These are phyloP conservation scores for Mustelus asterias DNA, from an alignment of 2,113 vertebrate genomes.

Conservation along the genomic window DNA sequence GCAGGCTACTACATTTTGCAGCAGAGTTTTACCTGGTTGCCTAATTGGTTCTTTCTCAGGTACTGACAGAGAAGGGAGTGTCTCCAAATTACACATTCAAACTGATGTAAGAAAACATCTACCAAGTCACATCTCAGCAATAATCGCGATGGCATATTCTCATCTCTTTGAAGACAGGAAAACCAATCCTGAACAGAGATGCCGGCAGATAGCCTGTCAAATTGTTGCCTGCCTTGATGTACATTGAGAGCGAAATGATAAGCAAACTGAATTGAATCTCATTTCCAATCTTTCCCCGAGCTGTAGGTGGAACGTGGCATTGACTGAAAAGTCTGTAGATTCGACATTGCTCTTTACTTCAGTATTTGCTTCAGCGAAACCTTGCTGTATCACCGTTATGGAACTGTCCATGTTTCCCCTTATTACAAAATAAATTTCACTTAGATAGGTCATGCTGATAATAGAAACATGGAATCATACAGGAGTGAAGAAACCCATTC, in stretches of 20 bases:
- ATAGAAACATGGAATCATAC: background rate
- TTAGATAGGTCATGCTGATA: background rate
- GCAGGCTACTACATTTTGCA: background rate
- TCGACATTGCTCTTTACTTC: background rate
- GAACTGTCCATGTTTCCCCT: background rate
- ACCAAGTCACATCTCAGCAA: background rate
- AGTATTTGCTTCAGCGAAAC: background rate
- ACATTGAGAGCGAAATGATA: background rate
- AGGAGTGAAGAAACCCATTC: background rate
- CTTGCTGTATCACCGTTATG: background rate
- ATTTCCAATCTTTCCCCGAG: background rate
- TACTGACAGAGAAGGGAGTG: background rate
- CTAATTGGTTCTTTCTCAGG: background rate
- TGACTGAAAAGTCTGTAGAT: background rate
- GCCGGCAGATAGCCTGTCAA: background rate
- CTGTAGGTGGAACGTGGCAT: background rate
- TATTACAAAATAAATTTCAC: background rate
- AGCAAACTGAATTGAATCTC: background rate
- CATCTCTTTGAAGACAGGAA: constrained; percentile 17
- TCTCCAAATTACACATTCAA: background rate
- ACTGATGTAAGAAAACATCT: background rate
- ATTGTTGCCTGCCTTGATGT: background rate
- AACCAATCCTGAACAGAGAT: background rate
- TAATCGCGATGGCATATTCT: background rate
- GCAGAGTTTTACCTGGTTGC: background rate